Percentiles rank a stretch among this genome's conserved stretches.
Evolutionary conservation across 2,797 vertebrate genomes (phyloP).

Genomic region (Petrocephalus schoutedeni): DNA sequence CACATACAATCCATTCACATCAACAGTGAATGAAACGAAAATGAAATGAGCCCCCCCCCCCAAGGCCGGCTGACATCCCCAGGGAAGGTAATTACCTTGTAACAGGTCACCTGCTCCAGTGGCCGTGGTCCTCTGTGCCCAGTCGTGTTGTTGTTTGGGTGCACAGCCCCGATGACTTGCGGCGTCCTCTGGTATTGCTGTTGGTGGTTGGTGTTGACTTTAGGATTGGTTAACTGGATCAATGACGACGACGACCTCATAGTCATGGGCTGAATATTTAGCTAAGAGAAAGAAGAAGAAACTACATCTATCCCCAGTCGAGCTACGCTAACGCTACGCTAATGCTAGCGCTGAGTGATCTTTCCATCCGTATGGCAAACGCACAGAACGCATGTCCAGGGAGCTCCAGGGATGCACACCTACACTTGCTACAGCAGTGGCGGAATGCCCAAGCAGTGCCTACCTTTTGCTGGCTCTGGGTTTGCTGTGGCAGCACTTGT

Average conservation of each 20-base stretch:
- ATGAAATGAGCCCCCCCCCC: neutral
- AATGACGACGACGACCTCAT: slow-evolving; percentile 72
- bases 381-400: neutral
- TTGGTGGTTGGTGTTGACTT: slow-evolving; percentile 60
- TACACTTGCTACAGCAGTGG: neutral
- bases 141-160: slow-evolving; percentile 73
- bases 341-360: neutral
- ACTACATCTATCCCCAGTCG: slow-evolving; percentile 12
- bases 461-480: slow-evolving; percentile 84
- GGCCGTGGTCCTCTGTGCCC: slow-evolving; percentile 85
- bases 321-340: neutral
- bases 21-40: neutral
- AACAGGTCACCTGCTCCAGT: slow-evolving; percentile 96
- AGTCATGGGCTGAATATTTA: slow-evolving; percentile 61
- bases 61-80: neutral
- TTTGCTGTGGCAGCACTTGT: slow-evolving; percentile 84
- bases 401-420: neutral
- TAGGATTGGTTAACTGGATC: slow-evolving; percentile 79
- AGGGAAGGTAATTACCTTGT: slow-evolving; percentile 72
- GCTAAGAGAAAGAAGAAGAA: slow-evolving; percentile 42
- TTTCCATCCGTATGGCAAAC: neutral
- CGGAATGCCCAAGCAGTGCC: neutral
- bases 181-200: slow-evolving; percentile 67
- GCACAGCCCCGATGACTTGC: slow-evolving; percentile 74
- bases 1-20: neutral